Conservation (phyloP, 2,888 invertebrate genomes). For the Strigamia transsilvanica region DNA sequence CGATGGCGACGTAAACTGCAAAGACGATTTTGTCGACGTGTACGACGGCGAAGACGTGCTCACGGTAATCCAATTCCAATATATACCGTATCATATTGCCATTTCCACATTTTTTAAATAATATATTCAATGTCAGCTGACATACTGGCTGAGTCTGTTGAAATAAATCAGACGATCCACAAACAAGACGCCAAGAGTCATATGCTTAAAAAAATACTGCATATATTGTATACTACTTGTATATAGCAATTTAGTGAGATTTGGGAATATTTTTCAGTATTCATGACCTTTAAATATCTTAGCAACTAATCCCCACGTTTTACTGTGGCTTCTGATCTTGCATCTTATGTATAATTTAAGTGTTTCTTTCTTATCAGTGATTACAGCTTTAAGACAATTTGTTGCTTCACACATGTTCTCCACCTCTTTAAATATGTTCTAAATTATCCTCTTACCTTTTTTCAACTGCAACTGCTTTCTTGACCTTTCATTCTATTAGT, state of each 20-base stretch:
- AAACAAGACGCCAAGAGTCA: no score
- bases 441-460: conserved; percentile 13
- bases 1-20: conserved; percentile 58
- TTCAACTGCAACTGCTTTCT: background rate
- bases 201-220: no score
- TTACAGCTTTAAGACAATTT: conserved; percentile 14
- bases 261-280: no score
- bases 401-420: background rate
- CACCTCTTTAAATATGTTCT: background rate
- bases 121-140: no score
- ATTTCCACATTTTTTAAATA: no score
- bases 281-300: no score
- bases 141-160: no score
- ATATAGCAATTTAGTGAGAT: no score
- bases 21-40: conserved; percentile 60
- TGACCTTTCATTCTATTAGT: background rate
- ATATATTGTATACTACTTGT: no score
- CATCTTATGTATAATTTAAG: background rate
- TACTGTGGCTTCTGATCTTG: no score
- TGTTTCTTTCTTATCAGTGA: conserved; percentile 9
- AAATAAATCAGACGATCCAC: no score
- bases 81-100: background rate
- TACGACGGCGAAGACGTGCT: conserved; percentile 58
- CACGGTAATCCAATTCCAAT: conserved; percentile 55
- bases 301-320: no score